A percentile compares a stretch with the other conserved stretches of the same genome.
phyloP scores from a whole-genome alignment of 2,888 invertebrate genomes.

The Mycogona germanica region DNA sequence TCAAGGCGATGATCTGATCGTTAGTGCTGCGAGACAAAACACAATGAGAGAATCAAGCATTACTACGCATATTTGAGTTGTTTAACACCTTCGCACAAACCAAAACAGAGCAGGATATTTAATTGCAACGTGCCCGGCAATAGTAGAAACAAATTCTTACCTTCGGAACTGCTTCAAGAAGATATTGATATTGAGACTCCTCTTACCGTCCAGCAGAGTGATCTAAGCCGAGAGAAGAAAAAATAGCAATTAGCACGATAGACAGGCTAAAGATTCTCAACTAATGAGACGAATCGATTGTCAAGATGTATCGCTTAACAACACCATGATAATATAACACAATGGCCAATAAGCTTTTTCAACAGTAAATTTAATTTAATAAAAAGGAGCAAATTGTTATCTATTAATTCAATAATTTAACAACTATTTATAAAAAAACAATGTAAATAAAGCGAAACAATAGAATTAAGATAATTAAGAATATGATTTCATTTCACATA shows the following conservation, averaged over 20 bases:
- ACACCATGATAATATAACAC: too few species aligned
- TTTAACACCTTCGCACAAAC: conserved; percentile 12
- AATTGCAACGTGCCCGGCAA: neutral
- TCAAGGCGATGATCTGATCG: conserved; percentile 76
- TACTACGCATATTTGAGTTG: neutral
- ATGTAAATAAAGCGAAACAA: neutral
- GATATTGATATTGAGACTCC: conserved; percentile 94
- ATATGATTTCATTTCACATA: too few species aligned
- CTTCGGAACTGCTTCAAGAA: conserved; percentile 92
- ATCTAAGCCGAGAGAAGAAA: conserved; percentile 47
- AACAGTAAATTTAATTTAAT: too few species aligned
- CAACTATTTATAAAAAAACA: neutral
- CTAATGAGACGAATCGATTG: too few species aligned
- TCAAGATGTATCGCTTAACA: too few species aligned
- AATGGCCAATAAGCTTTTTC: too few species aligned
- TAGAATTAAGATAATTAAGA: too few species aligned
- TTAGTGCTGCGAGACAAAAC: conserved; percentile 57
- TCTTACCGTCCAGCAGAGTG: conserved; percentile 77
- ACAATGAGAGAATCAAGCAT: conserved; percentile 5
- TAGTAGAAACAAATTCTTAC: conserved; percentile 37
- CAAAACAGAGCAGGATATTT: neutral
- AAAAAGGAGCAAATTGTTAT: neutral
- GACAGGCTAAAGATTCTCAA: too few species aligned
- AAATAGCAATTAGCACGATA: conserved; percentile 9
- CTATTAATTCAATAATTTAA: neutral